Base-by-base conservation (phyloP, 2,113 vertebrate genomes). In the Syngnathus scovelli region DNA sequence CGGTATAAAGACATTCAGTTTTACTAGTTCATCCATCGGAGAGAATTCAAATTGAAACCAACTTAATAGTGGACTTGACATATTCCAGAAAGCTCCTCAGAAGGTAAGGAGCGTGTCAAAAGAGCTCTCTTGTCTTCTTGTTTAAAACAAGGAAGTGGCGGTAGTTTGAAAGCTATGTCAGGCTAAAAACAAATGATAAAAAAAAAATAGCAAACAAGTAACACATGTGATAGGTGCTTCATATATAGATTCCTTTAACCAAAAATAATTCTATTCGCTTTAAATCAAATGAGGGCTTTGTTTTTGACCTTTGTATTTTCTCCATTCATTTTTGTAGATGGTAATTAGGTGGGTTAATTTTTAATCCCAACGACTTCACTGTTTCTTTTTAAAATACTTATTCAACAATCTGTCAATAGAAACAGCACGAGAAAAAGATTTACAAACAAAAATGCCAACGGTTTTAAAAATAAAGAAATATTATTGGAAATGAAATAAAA, bases 211-310 rank as follows among this genome's bases (percentile, higher is more conserved):
- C 27, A 74, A 74, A 83, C 66, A 60, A 67, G 60, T 38, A 65
- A 70, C 80, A 87, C 79, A 85, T 83, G 82, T 66, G 65, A 77
- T 79, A 78, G 85, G 77, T 83, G 84, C 48, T 49, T 19, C 19
- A 19, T n/a, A 49, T 49, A 6, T 7, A 7, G 6, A 19, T 49
- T 49, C n/a, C 8, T 21, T 21, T 9, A 10, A 9, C 56, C 4
- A 33, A 59, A 59, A 37, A 59, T 36, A 23, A 9, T 33, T 27
- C 8, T 6, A 23, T 58, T 23, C 27, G 55, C 27, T 33, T 27
- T 13, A 21, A 6, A 12, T 36, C 56, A 15, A 16, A 16, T n/a
- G 49, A 52, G 49, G n/a, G 19, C 19, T 52, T n/a, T 21, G 5
- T 21, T 7, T 52, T 52, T 52, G 49, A 52, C 49, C 9, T 52